Conservation (phyloP, 1,140 invertebrate species). For the Luehdorfia chinensis region DNA sequence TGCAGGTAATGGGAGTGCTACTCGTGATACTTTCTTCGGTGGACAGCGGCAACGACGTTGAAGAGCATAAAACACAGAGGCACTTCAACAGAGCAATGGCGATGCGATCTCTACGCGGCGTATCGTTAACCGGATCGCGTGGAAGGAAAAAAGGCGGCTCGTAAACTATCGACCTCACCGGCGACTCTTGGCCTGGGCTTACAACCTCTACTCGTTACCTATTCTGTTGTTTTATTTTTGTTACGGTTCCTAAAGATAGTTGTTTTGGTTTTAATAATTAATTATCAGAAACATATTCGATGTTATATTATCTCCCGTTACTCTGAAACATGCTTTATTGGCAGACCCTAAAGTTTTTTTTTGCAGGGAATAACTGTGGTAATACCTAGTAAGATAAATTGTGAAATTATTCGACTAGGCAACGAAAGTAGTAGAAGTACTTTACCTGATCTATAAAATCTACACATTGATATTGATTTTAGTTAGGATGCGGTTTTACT, state of each 20-base stretch:
- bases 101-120: conserved; percentile 85
- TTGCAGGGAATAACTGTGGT: too few relatives aligned
- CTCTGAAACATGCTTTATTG: too few relatives aligned
- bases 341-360: too few relatives aligned
- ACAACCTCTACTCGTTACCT: conserved; percentile 28
- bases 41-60: conserved; percentile 79
- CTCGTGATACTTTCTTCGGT: conserved; percentile 88
- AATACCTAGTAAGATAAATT: too few relatives aligned
- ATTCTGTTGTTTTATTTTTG: conserved; percentile 8
- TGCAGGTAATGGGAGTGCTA: conserved; percentile 86
- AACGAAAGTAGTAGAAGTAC: too few relatives aligned
- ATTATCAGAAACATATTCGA: too few relatives aligned
- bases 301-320: too few relatives aligned
- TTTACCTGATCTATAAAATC: too few relatives aligned
- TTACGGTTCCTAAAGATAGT: conserved; percentile 13
- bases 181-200: conserved; percentile 32
- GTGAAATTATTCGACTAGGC: too few relatives aligned
- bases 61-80: conserved; percentile 83
- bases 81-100: conserved; percentile 92
- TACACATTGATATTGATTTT: too few relatives aligned
- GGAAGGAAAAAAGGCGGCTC: conserved; percentile 67
- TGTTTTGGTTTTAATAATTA: too few relatives aligned
- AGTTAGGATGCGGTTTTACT: too few relatives aligned
- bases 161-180: conserved; percentile 29
- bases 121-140: conserved; percentile 48